phyloP scores from a whole-genome alignment of 2,888 invertebrate species.

The Caenorhabditis sp. region DNA sequence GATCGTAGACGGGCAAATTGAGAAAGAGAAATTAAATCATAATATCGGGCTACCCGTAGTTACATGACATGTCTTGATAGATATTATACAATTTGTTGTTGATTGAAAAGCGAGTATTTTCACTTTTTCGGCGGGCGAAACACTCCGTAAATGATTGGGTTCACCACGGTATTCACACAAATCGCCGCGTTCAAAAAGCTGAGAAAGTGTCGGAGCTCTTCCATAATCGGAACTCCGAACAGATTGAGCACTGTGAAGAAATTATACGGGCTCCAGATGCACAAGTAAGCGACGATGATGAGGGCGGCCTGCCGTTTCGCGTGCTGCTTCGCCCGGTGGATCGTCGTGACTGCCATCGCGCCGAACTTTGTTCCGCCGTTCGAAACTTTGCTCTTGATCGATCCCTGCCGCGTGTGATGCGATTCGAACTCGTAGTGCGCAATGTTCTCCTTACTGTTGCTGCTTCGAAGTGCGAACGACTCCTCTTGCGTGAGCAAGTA shows the following conservation, averaged over 20 bases:
- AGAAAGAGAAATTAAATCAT: too few relatives aligned
- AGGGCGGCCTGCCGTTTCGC: conserved; percentile 63
- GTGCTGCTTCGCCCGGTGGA: conserved; percentile 69
- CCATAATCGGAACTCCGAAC: conserved; percentile 48
- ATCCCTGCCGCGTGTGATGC: conserved; percentile 24
- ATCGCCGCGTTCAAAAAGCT: conserved; percentile 73
- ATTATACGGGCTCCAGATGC: conserved; percentile 77
- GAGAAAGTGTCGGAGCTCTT: conserved; percentile 38
- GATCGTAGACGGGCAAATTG: background rate
- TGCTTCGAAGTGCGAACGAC: conserved; percentile 30
- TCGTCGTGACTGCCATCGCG: conserved; percentile 69
- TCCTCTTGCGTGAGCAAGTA: conserved; percentile 47
- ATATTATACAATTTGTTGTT: too few relatives aligned
- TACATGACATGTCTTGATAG: too few relatives aligned
- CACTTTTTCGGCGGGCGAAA: conserved; percentile 14
- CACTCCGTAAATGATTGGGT: conserved; percentile 75
- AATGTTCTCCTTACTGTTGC: conserved; percentile 10
- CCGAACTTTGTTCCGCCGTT: conserved; percentile 58
- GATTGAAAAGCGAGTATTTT: too few relatives aligned
- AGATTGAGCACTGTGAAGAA: conserved; percentile 66
- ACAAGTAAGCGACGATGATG: conserved; percentile 73
- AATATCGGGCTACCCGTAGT: too few relatives aligned
- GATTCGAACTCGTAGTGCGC: conserved; percentile 30
- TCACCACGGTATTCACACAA: conserved; percentile 73
- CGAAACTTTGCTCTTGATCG: conserved; percentile 12